These are phyloP conservation scores for Automeris io DNA, from an alignment of 2,888 invertebrate species.

Conservation along the genomic window DNA sequence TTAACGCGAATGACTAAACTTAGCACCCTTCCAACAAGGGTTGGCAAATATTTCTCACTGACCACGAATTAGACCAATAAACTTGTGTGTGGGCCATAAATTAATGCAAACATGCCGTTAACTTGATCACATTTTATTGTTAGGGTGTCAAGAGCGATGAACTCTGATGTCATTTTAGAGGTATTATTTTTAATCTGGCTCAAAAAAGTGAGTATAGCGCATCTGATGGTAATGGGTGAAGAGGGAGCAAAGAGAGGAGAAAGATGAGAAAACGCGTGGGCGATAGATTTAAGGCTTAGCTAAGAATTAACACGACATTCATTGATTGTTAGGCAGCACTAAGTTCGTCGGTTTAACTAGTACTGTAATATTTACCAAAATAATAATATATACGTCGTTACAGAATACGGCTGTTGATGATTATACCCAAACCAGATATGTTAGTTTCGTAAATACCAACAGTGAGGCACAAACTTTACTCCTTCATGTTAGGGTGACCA, in stretches of 20 bases:
- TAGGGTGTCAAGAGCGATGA: slow-evolving; percentile 34
- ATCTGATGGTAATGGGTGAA: too few species aligned
- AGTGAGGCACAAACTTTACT: slow-evolving; percentile 16
- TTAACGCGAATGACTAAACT: neutral
- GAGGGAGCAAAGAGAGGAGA: too few species aligned
- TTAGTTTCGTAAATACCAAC: slow-evolving; percentile 11
- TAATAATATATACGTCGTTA: too few species aligned
- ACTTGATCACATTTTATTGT: slow-evolving; percentile 36
- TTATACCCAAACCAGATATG: neutral
- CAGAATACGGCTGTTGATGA: too few species aligned
- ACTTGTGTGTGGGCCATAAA: slow-evolving; percentile 32
- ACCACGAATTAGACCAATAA: slow-evolving; percentile 18
- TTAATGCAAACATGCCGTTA: slow-evolving; percentile 54
- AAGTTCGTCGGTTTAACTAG: too few species aligned
- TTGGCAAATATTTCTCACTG: neutral
- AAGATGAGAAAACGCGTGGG: too few species aligned
- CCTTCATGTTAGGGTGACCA: slow-evolving; percentile 3
- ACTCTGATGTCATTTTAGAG: slow-evolving; percentile 13
- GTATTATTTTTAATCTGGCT: too few species aligned
- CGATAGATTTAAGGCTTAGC: too few species aligned
- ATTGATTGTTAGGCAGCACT: too few species aligned
- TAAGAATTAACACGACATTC: too few species aligned
- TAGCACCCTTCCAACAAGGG: neutral
- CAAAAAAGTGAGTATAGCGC: too few species aligned
- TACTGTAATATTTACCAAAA: too few species aligned